Conservation (phyloP, 1,140 invertebrate genomes). For the Argopecten irradians region DNA sequence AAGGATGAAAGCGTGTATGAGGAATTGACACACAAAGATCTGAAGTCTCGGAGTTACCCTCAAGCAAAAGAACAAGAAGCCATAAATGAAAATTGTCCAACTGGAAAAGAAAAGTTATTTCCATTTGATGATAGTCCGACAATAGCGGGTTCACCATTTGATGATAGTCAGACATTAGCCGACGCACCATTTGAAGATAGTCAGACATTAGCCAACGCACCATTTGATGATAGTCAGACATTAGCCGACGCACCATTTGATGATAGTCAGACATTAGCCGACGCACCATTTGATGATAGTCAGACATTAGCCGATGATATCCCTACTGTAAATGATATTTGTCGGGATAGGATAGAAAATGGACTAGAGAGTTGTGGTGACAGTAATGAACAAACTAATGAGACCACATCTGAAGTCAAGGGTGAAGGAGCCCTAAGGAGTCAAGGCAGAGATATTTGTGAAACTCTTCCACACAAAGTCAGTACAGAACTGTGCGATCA, state of each 20-base stretch:
- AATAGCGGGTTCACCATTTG: neutral
- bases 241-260: neutral
- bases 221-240: neutral
- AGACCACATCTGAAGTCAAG: neutral
- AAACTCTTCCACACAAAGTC: neutral
- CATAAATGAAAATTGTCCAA: neutral
- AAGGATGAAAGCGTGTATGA: neutral
- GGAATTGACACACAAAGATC: neutral
- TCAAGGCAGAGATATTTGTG: neutral
- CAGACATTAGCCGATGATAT: neutral
- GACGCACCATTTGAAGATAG: too few relatives aligned
- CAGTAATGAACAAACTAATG: neutral
- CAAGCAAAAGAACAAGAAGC: neutral
- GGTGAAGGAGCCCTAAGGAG: conserved; percentile 23
- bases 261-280: neutral
- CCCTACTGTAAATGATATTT: neutral
- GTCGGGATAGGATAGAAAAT: neutral
- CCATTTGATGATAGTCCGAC: neutral
- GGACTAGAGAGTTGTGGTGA: neutral
- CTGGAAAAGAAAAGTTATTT: neutral
- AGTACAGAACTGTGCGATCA: neutral
- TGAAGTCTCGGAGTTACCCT: neutral
- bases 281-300: neutral
- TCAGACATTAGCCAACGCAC: too few relatives aligned
- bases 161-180: neutral